Evolutionary conservation across 2,797 vertebrate genomes (phyloP).

Genomic region (Nannoperca obscura): DNA sequence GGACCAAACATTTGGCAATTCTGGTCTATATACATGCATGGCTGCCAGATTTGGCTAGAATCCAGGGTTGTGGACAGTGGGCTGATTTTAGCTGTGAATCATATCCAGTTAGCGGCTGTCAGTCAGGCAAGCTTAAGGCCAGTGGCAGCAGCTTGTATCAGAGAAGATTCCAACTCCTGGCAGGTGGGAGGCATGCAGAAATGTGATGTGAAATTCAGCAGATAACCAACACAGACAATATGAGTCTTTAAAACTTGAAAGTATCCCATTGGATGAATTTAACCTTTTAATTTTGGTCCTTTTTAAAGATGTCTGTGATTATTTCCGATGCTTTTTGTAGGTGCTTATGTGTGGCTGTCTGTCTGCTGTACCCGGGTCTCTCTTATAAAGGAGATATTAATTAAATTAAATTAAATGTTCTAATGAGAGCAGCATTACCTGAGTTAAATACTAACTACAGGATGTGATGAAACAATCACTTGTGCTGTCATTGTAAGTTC

Average conservation of each 20-base stretch:
- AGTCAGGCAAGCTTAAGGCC: not conserved
- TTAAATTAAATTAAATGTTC: not conserved
- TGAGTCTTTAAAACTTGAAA: not conserved
- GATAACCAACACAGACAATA: not conserved
- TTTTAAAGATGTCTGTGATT: not conserved
- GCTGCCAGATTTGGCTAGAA: not conserved
- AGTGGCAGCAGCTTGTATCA: not conserved
- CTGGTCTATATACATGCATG: not conserved
- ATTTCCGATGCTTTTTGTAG: not conserved
- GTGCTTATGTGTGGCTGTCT: not conserved
- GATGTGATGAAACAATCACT: not conserved
- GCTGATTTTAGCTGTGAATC: not conserved
- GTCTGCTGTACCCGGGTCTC: not conserved
- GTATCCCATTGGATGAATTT: not conserved
- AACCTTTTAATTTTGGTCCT: not conserved
- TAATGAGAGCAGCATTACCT: not conserved
- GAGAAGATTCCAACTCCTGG: not conserved
- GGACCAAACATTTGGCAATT: not conserved
- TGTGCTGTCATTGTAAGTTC: not conserved
- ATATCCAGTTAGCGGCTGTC: not conserved
- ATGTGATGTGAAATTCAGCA: slow-evolving; percentile 3
- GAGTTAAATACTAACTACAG: not conserved
- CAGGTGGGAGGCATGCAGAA: not conserved
- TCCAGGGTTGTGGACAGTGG: not conserved
- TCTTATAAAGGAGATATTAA: not conserved